Evolutionary conservation across 2,888 invertebrate genomes (phyloP).

Genomic region (Cremastobaeus sp.): DNA sequence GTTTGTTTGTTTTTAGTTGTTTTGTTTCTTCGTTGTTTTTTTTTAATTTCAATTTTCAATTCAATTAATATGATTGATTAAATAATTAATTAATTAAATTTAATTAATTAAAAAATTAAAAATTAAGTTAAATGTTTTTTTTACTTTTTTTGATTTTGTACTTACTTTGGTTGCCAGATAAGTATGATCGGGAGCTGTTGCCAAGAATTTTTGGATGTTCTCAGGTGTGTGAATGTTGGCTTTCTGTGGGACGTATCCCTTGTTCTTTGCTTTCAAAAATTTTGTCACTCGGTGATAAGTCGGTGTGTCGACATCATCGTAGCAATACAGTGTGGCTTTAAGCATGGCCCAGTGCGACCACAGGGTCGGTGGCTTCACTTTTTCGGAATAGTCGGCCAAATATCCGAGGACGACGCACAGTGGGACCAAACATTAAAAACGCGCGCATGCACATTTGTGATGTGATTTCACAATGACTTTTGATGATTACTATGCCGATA

Average conservation of each 20-base stretch:
- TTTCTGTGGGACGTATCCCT: conserved; percentile 44
- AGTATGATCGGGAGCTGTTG: conserved; percentile 58
- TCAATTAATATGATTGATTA: conserved; percentile 16
- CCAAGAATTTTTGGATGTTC: conserved; percentile 36
- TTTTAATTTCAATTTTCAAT: conserved; percentile 22
- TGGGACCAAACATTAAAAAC: too few species aligned
- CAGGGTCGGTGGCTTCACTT: conserved; percentile 27
- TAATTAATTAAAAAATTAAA: neutral
- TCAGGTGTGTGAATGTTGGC: conserved; percentile 38
- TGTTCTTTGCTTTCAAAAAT: conserved; percentile 18
- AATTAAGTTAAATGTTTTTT: conserved; percentile 7
- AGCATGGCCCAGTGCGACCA: conserved; percentile 28
- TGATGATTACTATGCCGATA: too few species aligned
- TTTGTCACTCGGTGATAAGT: conserved; percentile 21
- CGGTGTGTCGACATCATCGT: conserved; percentile 25
- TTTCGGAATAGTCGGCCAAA: conserved; percentile 23
- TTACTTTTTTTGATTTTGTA: conserved; percentile 1
- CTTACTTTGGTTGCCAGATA: conserved; percentile 58
- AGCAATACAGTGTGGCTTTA: conserved; percentile 16
- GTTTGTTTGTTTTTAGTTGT: neutral
- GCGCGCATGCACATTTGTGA: too few species aligned
- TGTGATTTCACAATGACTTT: too few species aligned
- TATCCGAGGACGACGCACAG: conserved; percentile 23
- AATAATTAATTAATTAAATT: conserved; percentile 2
- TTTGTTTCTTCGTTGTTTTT: conserved; percentile 21